A percentile compares a stretch with the other conserved stretches of the same genome.
Conservation (phyloP, 2,113 vertebrate genomes). For the Brevimyrus niger region DNA sequence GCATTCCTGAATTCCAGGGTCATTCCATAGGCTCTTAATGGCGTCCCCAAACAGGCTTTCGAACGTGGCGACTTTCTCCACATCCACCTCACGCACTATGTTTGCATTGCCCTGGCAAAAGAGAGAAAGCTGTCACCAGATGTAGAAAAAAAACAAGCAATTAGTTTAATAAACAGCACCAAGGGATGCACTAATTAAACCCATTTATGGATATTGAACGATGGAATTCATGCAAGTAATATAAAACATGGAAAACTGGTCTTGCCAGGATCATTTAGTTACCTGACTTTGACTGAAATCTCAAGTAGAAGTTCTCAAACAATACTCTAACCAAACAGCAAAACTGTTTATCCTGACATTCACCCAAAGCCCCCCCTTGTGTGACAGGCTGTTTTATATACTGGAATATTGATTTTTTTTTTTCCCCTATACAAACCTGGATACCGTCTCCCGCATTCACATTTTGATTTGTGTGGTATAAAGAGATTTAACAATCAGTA, state of each 20-base stretch:
- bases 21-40: constrained; percentile 90
- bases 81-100: constrained; percentile 72
- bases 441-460: background rate
- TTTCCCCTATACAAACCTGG: background rate
- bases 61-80: constrained; percentile 72
- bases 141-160: background rate
- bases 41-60: constrained; percentile 74
- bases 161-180: background rate
- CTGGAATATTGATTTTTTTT: background rate
- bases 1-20: constrained; percentile 86
- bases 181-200: background rate
- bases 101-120: constrained; percentile 66
- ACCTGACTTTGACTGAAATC: too few relatives aligned
- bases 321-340: background rate
- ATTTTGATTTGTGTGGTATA: background rate
- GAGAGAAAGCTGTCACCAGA: background rate
- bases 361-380: background rate
- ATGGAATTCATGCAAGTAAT: background rate
- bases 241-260: background rate
- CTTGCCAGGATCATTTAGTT: background rate
- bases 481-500: background rate
- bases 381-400: background rate
- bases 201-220: background rate
- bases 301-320: background rate
- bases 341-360: background rate